Conservation (phyloP, 1,140 invertebrate species). For the Schlechtendalia chinensis region DNA sequence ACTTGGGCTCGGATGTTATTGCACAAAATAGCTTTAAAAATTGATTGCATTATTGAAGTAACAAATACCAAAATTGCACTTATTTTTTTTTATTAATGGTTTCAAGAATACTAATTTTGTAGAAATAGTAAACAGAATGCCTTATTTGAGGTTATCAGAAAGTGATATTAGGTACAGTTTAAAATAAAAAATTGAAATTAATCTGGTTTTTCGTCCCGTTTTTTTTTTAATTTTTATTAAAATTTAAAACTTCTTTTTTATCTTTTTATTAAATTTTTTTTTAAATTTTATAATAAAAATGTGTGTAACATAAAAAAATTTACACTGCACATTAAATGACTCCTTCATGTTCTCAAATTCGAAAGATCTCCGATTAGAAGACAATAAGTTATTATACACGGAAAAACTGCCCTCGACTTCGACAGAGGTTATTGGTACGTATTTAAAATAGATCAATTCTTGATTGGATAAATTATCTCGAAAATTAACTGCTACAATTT, state of each 20-base stretch:
- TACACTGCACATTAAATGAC: neutral
- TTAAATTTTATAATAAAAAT: neutral
- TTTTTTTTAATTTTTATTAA: too few relatives aligned
- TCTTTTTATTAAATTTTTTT: too few relatives aligned
- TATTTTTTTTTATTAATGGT: neutral
- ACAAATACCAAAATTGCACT: neutral
- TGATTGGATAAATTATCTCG: too few relatives aligned
- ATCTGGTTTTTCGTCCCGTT: too few relatives aligned
- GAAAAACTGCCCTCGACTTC: neutral
- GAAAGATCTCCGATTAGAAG: too few relatives aligned
- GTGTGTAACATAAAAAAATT: neutral
- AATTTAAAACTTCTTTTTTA: too few relatives aligned
- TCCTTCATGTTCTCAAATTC: slow-evolving; percentile 1
- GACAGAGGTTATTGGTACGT: neutral
- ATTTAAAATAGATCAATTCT: slow-evolving; percentile 2
- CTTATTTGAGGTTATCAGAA: too few relatives aligned
- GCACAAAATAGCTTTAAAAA: neutral
- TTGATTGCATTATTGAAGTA: slow-evolving; percentile 7
- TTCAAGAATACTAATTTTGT: neutral
- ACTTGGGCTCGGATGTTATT: too few relatives aligned
- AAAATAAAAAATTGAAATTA: neutral
- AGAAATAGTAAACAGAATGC: too few relatives aligned
- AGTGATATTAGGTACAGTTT: too few relatives aligned
- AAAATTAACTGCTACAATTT: too few relatives aligned
- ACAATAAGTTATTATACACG: neutral